phyloP scores from a whole-genome alignment of 2,113 vertebrate genomes.

The Pithys albifrons region DNA sequence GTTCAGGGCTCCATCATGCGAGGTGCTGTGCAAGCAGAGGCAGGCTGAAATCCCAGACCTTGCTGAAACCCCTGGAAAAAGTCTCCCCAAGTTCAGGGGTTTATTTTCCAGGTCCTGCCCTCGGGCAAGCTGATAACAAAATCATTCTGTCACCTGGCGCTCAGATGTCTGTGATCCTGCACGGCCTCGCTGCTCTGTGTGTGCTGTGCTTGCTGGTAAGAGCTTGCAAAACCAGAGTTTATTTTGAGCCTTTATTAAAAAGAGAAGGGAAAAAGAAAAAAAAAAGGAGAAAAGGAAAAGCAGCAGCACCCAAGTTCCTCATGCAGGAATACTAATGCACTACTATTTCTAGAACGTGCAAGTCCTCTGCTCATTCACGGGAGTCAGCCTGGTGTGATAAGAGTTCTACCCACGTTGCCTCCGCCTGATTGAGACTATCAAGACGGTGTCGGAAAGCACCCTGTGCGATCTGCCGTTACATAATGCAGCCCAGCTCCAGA shows the following conservation, averaged over 20 bases:
- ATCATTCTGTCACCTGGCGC: constrained; percentile 20
- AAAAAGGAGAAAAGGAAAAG: neutral
- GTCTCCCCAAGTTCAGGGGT: neutral
- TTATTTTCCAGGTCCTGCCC: constrained; percentile 30
- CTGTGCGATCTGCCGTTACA: neutral
- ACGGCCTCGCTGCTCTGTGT: neutral
- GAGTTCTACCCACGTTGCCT: constrained; percentile 52
- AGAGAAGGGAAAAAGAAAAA: neutral
- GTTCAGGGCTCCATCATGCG: neutral
- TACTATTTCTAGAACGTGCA: constrained; percentile 31
- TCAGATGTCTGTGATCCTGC: constrained; percentile 27
- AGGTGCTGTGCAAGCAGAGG: constrained; percentile 4
- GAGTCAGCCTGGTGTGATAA: constrained; percentile 24
- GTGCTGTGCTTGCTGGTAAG: neutral
- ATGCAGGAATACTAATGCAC: neutral
- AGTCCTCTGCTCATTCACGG: constrained; percentile 29
- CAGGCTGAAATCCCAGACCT: constrained; percentile 20
- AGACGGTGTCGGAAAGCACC: neutral
- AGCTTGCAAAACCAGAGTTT: neutral
- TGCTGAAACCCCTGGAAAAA: neutral
- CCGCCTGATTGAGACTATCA: constrained; percentile 33
- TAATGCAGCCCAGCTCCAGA: neutral
- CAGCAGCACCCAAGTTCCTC: neutral
- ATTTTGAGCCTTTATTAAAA: constrained; percentile 39
- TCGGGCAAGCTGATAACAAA: neutral